Percentiles rank a stretch among this genome's conserved stretches.
phyloP scores from a whole-genome alignment of 2,797 vertebrate species.

The Esox masquinongy region DNA sequence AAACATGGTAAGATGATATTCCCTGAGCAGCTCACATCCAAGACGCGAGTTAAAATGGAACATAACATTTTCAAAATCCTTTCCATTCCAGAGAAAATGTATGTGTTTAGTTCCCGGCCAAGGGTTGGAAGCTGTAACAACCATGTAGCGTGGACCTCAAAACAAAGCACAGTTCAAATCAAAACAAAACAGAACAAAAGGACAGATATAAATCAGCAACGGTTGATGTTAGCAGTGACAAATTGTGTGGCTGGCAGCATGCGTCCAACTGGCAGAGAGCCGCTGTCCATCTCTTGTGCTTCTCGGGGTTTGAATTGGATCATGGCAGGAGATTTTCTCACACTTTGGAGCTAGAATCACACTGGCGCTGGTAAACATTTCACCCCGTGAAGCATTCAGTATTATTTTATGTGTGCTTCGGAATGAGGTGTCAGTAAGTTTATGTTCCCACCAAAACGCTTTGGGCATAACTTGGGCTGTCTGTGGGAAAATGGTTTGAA shows the following conservation, averaged over 20 bases:
- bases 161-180: not conserved
- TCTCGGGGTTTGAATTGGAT: constrained; percentile 27
- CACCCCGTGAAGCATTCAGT: no score
- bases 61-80: not conserved
- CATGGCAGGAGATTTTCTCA: constrained; percentile 27
- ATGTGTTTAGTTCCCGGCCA: not conserved
- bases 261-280: constrained; percentile 12
- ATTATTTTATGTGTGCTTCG: not conserved
- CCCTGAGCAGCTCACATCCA: constrained; percentile 24
- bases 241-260: constrained; percentile 25
- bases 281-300: constrained; percentile 19
- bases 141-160: not conserved
- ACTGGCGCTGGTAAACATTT: not conserved
- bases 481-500: constrained; percentile 29
- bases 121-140: not conserved
- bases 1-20: constrained; percentile 71
- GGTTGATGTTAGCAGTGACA: constrained; percentile 14
- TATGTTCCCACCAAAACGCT: not conserved
- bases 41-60: constrained; percentile 72
- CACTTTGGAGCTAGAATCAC: constrained; percentile 31
- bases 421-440: not conserved
- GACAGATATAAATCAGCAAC: not conserved
- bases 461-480: not conserved
- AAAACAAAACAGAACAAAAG: not conserved
- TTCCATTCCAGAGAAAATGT: not conserved